Conservation (phyloP, 2,113 vertebrate species). For the Alosa alosa region DNA sequence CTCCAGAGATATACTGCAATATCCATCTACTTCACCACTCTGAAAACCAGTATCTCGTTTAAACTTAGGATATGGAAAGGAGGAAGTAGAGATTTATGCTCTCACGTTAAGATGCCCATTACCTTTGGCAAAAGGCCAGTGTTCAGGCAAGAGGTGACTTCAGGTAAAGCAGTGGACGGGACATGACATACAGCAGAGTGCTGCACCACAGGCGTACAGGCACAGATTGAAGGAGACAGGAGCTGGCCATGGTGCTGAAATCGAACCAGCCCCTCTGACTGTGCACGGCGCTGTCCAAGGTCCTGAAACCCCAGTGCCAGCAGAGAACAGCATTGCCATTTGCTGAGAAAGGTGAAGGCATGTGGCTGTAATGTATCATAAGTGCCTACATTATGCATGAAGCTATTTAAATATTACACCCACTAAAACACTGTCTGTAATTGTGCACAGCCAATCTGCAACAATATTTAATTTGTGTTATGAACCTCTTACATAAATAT, state of each 20-base stretch:
- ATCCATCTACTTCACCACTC: not conserved
- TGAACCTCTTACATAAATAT: not conserved
- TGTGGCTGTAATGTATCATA: not conserved
- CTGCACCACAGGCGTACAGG: not conserved
- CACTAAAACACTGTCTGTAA: not conserved
- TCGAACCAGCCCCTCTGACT: not conserved
- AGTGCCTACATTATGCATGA: constrained; percentile 9
- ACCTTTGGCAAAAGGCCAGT: not conserved
- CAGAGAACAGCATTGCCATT: not conserved
- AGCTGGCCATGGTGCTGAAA: not conserved
- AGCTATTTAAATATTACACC: not conserved
- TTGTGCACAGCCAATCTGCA: not conserved
- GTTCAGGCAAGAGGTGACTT: not conserved
- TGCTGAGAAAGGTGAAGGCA: not conserved
- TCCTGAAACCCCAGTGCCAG: not conserved
- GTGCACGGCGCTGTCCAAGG: not conserved
- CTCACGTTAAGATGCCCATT: not conserved
- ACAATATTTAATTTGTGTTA: not conserved
- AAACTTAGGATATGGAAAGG: not conserved
- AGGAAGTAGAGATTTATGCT: not conserved
- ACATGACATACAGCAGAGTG: too few species aligned
- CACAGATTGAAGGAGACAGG: not conserved
- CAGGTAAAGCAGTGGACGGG: not conserved
- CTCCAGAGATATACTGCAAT: not conserved
- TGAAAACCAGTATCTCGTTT: not conserved